These are phyloP conservation scores for Dendrocincla fuliginosa DNA, from an alignment of 2,797 vertebrate species.

Conservation along the genomic window DNA sequence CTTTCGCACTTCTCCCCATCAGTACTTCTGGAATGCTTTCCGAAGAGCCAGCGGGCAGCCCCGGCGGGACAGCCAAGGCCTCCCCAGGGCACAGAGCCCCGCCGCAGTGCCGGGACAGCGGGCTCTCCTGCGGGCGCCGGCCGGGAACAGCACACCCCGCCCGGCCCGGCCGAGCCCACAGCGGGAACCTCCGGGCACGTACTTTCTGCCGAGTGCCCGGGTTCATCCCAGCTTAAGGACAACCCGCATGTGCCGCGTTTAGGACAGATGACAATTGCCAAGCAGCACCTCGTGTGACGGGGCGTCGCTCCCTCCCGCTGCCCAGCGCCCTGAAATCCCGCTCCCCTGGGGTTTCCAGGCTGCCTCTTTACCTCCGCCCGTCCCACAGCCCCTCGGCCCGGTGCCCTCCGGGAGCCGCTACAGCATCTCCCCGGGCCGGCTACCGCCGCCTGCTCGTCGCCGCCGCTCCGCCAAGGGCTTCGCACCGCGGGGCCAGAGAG, in stretches of 20 bases:
- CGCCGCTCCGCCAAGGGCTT: neutral
- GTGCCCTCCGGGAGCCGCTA: neutral
- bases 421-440: neutral
- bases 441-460: neutral
- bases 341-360: neutral
- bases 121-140: neutral
- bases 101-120: neutral
- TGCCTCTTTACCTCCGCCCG: neutral
- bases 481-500: neutral
- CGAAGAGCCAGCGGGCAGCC: neutral
- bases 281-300: neutral
- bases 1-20: neutral
- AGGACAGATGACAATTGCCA: neutral
- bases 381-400: neutral
- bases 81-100: neutral
- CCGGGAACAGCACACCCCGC: neutral
- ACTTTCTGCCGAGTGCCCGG: neutral
- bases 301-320: neutral
- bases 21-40: neutral
- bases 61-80: neutral
- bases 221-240: neutral
- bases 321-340: neutral
- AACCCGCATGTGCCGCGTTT: neutral
- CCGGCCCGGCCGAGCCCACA: neutral
- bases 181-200: neutral